Evolutionary conservation across 2,888 invertebrate genomes (phyloP).

Genomic region (Torymus texanus): DNA sequence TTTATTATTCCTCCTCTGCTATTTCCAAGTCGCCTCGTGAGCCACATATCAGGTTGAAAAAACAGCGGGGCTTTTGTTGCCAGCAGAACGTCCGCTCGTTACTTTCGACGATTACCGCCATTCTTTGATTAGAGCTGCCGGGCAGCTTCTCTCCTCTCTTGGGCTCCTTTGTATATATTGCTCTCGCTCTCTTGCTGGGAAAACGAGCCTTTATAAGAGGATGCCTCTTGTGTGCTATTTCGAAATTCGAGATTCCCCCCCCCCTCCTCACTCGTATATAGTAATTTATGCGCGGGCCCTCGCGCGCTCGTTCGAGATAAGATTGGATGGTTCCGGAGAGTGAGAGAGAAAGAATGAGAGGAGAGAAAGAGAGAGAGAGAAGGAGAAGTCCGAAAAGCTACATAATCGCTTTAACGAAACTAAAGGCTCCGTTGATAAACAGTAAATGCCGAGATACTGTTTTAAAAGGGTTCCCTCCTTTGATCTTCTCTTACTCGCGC

Average conservation of each 20-base stretch:
- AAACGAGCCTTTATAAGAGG: conserved; percentile 56
- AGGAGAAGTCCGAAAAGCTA: conserved; percentile 68
- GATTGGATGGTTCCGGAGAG: conserved; percentile 71
- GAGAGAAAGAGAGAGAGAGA: conserved; percentile 19
- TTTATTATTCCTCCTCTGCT: conserved; percentile 26
- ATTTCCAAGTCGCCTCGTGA: background rate
- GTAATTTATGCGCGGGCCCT: conserved; percentile 71
- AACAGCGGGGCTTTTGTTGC: conserved; percentile 45
- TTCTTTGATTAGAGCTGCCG: conserved; percentile 65
- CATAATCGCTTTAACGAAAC: conserved; percentile 65
- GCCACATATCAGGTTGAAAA: conserved; percentile 40
- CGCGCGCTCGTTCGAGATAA: conserved; percentile 71
- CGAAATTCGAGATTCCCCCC: conserved; percentile 66
- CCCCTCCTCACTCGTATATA: conserved; percentile 37
- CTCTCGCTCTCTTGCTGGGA: conserved; percentile 18
- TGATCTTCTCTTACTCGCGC: conserved; percentile 40
- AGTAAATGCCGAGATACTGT: conserved; percentile 57
- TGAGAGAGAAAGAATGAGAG: conserved; percentile 15
- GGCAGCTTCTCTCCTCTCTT: background rate
- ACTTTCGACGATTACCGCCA: conserved; percentile 68
- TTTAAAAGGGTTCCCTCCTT: conserved; percentile 54
- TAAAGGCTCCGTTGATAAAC: conserved; percentile 57
- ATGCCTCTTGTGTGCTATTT: conserved; percentile 57
- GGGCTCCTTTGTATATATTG: conserved; percentile 48
- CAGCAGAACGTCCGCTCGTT: conserved; percentile 64